phyloP scores from a whole-genome alignment of 2,888 invertebrate species.

The Dasypogon diadema region DNA sequence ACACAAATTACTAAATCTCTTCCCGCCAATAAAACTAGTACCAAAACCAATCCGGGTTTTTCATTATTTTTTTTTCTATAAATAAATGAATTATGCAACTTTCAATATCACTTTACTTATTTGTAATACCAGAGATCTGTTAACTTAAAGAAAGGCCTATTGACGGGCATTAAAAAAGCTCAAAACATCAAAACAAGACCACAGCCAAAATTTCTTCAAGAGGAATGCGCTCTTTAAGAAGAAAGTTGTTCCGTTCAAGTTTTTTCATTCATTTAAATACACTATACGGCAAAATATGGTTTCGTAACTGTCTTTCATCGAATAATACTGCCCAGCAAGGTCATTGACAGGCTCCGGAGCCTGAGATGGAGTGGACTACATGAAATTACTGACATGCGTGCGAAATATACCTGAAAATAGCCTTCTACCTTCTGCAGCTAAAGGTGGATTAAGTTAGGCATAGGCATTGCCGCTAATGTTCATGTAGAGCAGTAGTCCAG shows the following conservation, averaged over 20 bases:
- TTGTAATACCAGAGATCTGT: background rate
- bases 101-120: background rate
- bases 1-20: no score
- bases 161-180: background rate
- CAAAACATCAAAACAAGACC: slow-evolving; percentile 8
- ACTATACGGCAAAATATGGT: slow-evolving; percentile 1
- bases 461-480: background rate
- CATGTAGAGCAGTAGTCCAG: slow-evolving; percentile 35
- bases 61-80: no score
- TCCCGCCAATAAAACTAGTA: no score
- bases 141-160: background rate
- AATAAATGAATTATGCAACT: no score
- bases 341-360: slow-evolving; percentile 35
- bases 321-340: slow-evolving; percentile 31
- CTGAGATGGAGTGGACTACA: slow-evolving; percentile 14
- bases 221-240: slow-evolving; percentile 35
- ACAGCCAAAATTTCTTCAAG: background rate
- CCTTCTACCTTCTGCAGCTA: no score
- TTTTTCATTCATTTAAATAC: slow-evolving; percentile 38
- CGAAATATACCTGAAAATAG: no score
- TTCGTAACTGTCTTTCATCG: slow-evolving; percentile 20
- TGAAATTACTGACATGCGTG: background rate
- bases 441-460: no score
- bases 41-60: no score
- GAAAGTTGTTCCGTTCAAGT: slow-evolving; percentile 38